Evolutionary conservation across 2,113 vertebrate species (phyloP), one percentile per base, ranked within the genome.

Genomic region (Prinia subflava): DNA sequence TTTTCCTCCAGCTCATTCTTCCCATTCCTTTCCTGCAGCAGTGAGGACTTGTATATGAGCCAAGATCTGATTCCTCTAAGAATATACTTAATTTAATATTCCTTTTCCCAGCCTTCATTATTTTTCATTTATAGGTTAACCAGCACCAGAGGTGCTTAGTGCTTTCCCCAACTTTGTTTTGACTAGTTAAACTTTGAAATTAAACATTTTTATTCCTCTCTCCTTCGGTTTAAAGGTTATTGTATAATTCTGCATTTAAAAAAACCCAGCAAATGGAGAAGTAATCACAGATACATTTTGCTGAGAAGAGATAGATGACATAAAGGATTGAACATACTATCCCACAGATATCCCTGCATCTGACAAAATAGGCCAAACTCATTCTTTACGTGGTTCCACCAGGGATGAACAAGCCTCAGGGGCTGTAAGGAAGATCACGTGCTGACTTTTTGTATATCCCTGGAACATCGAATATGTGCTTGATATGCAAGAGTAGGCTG

Each of bases 111-210:
- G 70, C 77, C 84, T 87, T 92, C 91, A 57, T 91, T 83, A 94
- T 94, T 92, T 84, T 90, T 92, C 96, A 63, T 95, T 94, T 95
- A 85, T 87, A 89, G 93, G 90, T 91, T 92, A 90, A 89, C 76
- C 83, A 50, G 93, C 75, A 93, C 87, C 95, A 94, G 95, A 88
- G 78, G 91, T 92, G 67, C 89, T 68, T 20, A 28, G 59, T 87
- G 87, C 35, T 88, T 70, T 93, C 75, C 49, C 80, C 91, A 57
- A 74, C 86, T 95, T 94, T 63, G 37, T 59, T 87, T 89, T 71
- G 60, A 90, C 76, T 74, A 55, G 70, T 57, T 78, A 62, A 92
- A 65, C 89, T 88, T 92, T 81, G 80, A 76, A 75, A 69, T 50
- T 25, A 74, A 81, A 73, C 30, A 17, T 81, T 84, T 74, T 78